Evolutionary conservation across 2,113 vertebrate genomes (phyloP), one percentile per base, ranked within the genome.

Genomic region (Tonatia bakeri): DNA sequence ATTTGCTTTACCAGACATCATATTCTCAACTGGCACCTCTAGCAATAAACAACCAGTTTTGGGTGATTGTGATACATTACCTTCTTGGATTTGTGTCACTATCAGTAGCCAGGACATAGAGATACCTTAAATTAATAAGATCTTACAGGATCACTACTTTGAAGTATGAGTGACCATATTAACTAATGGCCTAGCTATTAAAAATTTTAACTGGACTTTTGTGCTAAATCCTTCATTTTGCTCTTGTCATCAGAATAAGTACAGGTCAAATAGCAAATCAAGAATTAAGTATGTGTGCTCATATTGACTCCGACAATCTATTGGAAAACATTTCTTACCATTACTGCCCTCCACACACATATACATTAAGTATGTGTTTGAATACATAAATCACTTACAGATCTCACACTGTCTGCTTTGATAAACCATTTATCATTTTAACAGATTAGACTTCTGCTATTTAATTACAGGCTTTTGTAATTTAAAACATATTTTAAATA

Each of bases 201-300:
- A 90, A 76, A 81, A 70, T 90, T 92, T 97, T 33, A 94, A 54
- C 50, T 83, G 38, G 36, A 7, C 38, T 96, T 95, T 92, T 31
- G 6, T 67, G 96, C 31, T 94, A 52, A 82, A 67, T 61, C 45
- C 26, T 94, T 88, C 79, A 38, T 20, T 91, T 31, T 88, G 19
- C 22, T 88, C 85, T 81, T 87, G 19, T 70, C 50, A 79, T 64
- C n/a, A 70, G 33, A 97, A 65, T 85, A 73, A 94, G 90, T 26
- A 77, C 14, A 67, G 13, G 28, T 33, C 33, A 89, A 87, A 87
- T 33, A 92, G 77, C 36, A 83, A 70, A 72, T 45, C 31, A 40
- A 54, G 33, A 67, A 14, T 17, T 91, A 73, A 69, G 13, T 94
- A 22, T 80, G 50, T 76, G 12, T 76, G 56, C 19, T 75, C 12